Evolutionary conservation across 2,888 invertebrate genomes (phyloP).

Genomic region (Pterostichus niger): DNA sequence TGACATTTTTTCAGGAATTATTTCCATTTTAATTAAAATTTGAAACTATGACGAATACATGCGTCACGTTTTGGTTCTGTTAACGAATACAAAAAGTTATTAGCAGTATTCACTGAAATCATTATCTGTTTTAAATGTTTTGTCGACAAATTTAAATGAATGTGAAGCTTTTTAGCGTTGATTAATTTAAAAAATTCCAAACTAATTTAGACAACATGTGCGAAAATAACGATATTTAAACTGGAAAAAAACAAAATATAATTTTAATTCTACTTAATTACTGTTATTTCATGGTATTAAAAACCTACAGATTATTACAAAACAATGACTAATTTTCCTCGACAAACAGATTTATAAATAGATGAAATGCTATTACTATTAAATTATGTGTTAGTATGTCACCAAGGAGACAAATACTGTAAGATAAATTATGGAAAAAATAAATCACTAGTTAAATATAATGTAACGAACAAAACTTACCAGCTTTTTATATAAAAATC

Average conservation of each 20-base stretch:
- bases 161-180: slow-evolving; percentile 22
- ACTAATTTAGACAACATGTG: slow-evolving; percentile 31
- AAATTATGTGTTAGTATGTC: too few species aligned
- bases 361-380: too few species aligned
- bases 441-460: too few species aligned
- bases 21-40: slow-evolving; percentile 63
- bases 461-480: too few species aligned
- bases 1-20: slow-evolving; percentile 47
- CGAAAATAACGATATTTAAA: slow-evolving; percentile 34
- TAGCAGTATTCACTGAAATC: slow-evolving; percentile 36
- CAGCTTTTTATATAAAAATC: too few species aligned
- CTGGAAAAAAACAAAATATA: neutral
- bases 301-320: too few species aligned
- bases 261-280: slow-evolving; percentile 9
- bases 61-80: slow-evolving; percentile 40
- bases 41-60: slow-evolving; percentile 48
- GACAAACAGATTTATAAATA: too few species aligned
- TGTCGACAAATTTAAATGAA: slow-evolving; percentile 50
- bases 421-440: too few species aligned
- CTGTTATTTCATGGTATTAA: neutral
- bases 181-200: slow-evolving; percentile 38
- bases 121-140: slow-evolving; percentile 53
- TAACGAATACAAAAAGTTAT: slow-evolving; percentile 52
- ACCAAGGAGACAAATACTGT: too few species aligned
- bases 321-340: too few species aligned